A percentile compares a stretch with the other conserved stretches of the same genome.
Evolutionary conservation across 1,140 invertebrate species (phyloP).

Genomic region (Hypothenemus hampei): DNA sequence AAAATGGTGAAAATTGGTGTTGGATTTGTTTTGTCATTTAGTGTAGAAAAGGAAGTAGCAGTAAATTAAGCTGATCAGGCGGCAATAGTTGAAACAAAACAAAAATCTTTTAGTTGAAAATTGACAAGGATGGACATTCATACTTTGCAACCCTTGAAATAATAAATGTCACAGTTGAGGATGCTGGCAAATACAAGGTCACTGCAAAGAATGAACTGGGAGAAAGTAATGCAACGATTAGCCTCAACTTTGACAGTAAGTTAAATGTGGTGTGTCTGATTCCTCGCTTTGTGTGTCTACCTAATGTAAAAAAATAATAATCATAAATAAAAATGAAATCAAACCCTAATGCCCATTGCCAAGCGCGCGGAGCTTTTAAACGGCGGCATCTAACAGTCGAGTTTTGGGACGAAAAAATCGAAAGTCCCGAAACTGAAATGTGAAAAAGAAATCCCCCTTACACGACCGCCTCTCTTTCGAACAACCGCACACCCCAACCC

Average conservation of each 20-base stretch:
- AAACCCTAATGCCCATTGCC: conserved; percentile 20
- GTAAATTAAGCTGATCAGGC: no score
- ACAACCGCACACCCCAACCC: conserved; percentile 27
- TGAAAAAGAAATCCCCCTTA: conserved; percentile 13
- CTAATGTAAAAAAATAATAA: no score
- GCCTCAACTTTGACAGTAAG: conserved; percentile 97
- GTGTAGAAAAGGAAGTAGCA: no score
- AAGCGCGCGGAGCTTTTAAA: conserved; percentile 26
- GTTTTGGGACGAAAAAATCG: conserved; percentile 6
- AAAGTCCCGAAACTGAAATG: conserved; percentile 2
- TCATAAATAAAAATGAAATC: no score
- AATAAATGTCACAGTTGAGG: conserved; percentile 90
- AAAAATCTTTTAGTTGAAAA: conserved; percentile 62
- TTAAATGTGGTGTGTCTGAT: conserved; percentile 43
- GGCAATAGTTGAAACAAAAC: no score
- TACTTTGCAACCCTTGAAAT: conserved; percentile 91
- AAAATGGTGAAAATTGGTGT: no score
- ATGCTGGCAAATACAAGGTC: conserved; percentile 95
- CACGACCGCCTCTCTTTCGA: conserved; percentile 11
- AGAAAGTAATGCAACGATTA: conserved; percentile 93
- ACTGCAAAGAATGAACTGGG: conserved; percentile 94
- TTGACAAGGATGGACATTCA: conserved; percentile 87
- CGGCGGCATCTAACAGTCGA: conserved; percentile 22
- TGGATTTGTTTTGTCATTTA: no score
- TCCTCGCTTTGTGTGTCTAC: conserved; percentile 37